These are phyloP conservation scores for Leptopilina myrica DNA, from an alignment of 2,888 invertebrate species.

Conservation along the genomic window DNA sequence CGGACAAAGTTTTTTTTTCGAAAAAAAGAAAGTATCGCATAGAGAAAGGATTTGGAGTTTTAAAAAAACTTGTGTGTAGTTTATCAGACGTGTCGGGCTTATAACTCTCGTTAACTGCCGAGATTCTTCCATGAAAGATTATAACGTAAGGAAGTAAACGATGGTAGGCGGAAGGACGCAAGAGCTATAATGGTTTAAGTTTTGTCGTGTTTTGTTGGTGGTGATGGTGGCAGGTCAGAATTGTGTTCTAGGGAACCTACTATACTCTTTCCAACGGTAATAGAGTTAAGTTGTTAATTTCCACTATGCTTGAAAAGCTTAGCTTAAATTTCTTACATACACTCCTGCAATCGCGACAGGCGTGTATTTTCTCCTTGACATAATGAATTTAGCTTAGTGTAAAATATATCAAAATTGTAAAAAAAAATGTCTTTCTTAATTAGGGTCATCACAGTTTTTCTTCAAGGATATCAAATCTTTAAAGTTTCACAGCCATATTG, in stretches of 20 bases:
- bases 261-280: constrained; percentile 56
- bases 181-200: constrained; percentile 69
- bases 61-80: constrained; percentile 15
- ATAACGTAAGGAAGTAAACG: constrained; percentile 51
- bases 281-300: constrained; percentile 67
- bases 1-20: not conserved
- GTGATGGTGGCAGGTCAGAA: constrained; percentile 64
- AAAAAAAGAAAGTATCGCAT: not conserved
- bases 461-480: too few species aligned
- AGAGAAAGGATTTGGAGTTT: not conserved
- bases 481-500: too few species aligned
- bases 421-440: too few species aligned
- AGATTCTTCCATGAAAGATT: constrained; percentile 58
- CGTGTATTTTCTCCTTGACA: not conserved
- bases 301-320: constrained; percentile 58
- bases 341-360: constrained; percentile 9
- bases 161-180: constrained; percentile 36
- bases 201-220: constrained; percentile 66
- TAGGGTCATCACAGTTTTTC: too few species aligned
- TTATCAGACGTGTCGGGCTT: constrained; percentile 4
- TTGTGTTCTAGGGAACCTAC: constrained; percentile 52
- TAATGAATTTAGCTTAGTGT: too few species aligned
- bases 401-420: too few species aligned
- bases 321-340: constrained; percentile 60
- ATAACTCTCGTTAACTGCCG: constrained; percentile 23